Evolutionary conservation across 2,113 vertebrate species (phyloP).

Genomic region (Sula dactylatra): DNA sequence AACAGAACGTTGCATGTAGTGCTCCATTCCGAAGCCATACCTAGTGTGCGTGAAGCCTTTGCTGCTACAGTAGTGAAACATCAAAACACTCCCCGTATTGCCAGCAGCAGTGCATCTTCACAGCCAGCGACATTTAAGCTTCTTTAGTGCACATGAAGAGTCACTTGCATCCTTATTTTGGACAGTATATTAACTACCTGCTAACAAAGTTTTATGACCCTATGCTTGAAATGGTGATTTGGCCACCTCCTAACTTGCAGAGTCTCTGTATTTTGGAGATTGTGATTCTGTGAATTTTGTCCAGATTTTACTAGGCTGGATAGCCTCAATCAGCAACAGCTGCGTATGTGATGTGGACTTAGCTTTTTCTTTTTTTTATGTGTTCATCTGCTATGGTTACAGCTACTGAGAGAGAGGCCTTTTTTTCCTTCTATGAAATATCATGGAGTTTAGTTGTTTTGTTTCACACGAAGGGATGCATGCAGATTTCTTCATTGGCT

Average conservation of each 20-base stretch:
- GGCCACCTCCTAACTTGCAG: no score
- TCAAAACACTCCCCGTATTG: accelerated
- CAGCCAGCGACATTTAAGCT: background rate
- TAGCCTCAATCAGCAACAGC: background rate
- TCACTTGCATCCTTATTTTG: background rate
- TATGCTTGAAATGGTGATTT: background rate
- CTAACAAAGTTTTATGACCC: background rate
- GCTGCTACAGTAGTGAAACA: background rate
- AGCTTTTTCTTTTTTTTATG: background rate
- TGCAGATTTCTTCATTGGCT: background rate
- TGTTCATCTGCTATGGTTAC: background rate
- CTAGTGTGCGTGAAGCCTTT: background rate
- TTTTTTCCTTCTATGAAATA: background rate
- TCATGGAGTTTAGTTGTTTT: background rate
- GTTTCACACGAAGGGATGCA: background rate
- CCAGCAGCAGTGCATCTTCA: background rate
- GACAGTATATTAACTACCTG: background rate
- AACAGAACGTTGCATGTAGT: background rate
- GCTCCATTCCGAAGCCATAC: background rate
- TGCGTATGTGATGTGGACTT: background rate
- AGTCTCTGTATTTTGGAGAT: background rate
- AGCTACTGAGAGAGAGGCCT: background rate
- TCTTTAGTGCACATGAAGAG: accelerated
- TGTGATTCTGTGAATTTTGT: background rate
- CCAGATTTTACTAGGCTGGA: background rate